Conservation (phyloP, 2,797 vertebrate species). For the Gymnoscopelus braueri region DNA sequence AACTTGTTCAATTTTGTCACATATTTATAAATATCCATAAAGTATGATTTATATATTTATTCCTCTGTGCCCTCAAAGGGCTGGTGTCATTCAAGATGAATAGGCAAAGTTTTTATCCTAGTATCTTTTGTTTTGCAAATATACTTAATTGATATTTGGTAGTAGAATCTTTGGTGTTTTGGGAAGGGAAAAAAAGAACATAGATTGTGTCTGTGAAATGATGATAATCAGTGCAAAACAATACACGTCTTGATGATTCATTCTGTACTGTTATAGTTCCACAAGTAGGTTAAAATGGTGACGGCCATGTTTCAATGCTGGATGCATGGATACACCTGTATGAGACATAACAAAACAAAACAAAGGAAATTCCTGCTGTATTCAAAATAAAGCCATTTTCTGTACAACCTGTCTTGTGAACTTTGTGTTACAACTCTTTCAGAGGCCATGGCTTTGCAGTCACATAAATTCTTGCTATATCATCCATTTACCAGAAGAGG, state of each 20-base stretch:
- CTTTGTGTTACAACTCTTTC: conserved; percentile 14
- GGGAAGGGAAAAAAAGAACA: conserved; percentile 57
- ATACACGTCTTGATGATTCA: conserved; percentile 50
- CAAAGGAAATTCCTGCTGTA: conserved; percentile 64
- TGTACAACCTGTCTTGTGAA: conserved; percentile 55
- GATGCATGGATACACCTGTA: conserved; percentile 66
- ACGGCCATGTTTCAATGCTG: conserved; percentile 62
- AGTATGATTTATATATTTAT: conserved; percentile 53
- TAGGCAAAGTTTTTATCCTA: conserved; percentile 30
- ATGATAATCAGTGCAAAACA: conserved; percentile 50
- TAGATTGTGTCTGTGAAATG: conserved; percentile 72
- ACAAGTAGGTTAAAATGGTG: conserved; percentile 57
- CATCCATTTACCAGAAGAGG: conserved; percentile 44
- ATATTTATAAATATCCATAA: conserved; percentile 51
- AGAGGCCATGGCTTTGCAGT: background rate
- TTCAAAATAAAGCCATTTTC: conserved; percentile 77
- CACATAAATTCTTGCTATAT: conserved; percentile 13
- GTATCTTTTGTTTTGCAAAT: conserved; percentile 46
- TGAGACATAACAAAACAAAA: conserved; percentile 64
- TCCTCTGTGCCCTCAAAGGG: conserved; percentile 41
- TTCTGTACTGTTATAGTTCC: conserved; percentile 73
- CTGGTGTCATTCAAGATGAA: conserved; percentile 36
- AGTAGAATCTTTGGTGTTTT: conserved; percentile 51
- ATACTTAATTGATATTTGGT: conserved; percentile 57
- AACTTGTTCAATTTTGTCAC: conserved; percentile 24